phyloP scores from a whole-genome alignment of 2,113 vertebrate species.

The Petrocephalus zakoni region DNA sequence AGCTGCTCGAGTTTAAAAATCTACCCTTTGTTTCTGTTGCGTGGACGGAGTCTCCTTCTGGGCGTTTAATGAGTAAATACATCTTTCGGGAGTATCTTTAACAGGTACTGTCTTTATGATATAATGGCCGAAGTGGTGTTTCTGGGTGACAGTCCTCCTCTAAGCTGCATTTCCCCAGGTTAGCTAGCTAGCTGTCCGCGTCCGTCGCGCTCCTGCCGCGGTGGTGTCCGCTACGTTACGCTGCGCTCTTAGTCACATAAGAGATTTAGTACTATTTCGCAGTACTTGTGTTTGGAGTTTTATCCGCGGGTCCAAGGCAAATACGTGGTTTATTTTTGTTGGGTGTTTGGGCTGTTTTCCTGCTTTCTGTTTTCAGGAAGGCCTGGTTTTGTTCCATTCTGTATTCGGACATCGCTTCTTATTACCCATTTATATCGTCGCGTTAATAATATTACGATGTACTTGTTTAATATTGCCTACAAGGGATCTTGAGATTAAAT shows the following conservation, averaged over 20 bases:
- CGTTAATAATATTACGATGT: neutral
- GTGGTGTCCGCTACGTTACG: neutral
- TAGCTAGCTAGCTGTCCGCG: neutral
- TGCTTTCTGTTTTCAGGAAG: neutral
- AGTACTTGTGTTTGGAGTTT: neutral
- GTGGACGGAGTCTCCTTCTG: neutral
- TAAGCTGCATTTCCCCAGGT: neutral
- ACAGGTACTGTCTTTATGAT: slow-evolving; percentile 2
- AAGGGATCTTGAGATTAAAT: neutral
- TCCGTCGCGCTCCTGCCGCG: neutral
- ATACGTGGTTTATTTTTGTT: neutral
- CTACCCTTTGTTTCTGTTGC: slow-evolving; percentile 19
- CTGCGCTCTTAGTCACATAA: neutral
- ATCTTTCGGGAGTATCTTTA: neutral
- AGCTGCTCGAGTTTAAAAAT: neutral
- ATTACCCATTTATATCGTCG: neutral
- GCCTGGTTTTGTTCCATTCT: neutral
- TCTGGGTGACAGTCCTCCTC: neutral
- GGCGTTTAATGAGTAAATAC: neutral
- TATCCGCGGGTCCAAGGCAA: neutral
- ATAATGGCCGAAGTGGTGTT: neutral
- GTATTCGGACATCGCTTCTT: neutral
- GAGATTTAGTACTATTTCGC: neutral
- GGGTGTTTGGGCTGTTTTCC: neutral
- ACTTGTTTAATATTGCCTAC: neutral